A percentile compares a stretch with the other conserved stretches of the same genome.
Conservation (phyloP, 1,140 invertebrate genomes). For the Mamestra configurata region DNA sequence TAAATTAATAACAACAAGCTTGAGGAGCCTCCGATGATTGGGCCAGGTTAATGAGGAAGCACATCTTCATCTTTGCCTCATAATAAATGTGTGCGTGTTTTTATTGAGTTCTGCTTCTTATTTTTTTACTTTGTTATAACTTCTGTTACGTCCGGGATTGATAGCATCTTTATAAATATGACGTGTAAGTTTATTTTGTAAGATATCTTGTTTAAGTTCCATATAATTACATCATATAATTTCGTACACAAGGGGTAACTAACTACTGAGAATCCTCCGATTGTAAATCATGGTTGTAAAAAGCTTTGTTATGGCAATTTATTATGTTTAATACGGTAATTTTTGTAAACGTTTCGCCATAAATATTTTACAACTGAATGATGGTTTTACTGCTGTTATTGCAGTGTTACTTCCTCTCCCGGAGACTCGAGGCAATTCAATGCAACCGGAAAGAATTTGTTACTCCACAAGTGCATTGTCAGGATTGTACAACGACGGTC, state of each 20-base stretch:
- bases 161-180: conserved; percentile 49
- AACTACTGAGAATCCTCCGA: conserved; percentile 48
- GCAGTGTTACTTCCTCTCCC: conserved; percentile 65
- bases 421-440: conserved; percentile 53
- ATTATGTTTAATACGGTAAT: conserved; percentile 58
- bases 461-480: conserved; percentile 60
- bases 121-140: conserved; percentile 70
- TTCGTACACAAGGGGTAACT: not conserved
- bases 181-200: conserved; percentile 25
- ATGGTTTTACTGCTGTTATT: conserved; percentile 65
- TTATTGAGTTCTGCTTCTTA: conserved; percentile 69
- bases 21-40: conserved; percentile 73
- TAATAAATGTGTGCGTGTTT: conserved; percentile 68
- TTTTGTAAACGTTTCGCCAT: conserved; percentile 57
- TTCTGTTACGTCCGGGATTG: conserved; percentile 60
- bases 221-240: conserved; percentile 9
- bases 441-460: conserved; percentile 71
- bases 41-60: conserved; percentile 80
- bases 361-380: conserved; percentile 69
- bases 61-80: conserved; percentile 74
- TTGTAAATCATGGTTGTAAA: conserved; percentile 57
- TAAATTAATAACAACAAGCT: conserved; percentile 86
- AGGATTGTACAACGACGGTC: conserved; percentile 47
- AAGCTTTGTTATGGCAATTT: conserved; percentile 62
- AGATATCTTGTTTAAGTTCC: conserved; percentile 15